A percentile compares a stretch with the other conserved stretches of the same genome.
These are phyloP conservation scores for Danaus plexippus DNA, from an alignment of 1,140 invertebrate genomes.

Conservation along the genomic window DNA sequence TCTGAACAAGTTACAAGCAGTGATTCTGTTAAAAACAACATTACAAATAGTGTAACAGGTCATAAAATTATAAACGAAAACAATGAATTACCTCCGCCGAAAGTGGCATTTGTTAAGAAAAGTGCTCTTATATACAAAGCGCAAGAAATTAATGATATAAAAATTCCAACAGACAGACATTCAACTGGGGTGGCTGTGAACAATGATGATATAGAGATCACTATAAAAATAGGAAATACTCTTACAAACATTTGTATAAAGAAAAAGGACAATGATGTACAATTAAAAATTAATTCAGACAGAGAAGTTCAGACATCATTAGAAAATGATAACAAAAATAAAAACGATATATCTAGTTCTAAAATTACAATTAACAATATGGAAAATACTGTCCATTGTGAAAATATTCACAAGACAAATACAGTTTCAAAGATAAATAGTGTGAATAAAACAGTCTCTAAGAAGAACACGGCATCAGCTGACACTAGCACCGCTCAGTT, in stretches of 20 bases:
- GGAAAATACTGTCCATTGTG: background rate
- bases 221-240: slow-evolving; percentile 53
- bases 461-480: slow-evolving; percentile 56
- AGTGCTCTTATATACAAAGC: slow-evolving; percentile 22
- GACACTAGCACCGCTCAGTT: slow-evolving; percentile 45
- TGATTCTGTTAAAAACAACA: no score
- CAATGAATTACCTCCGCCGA: slow-evolving; percentile 11
- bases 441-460: slow-evolving; percentile 33
- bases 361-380: slow-evolving; percentile 6
- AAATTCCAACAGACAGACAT: slow-evolving; percentile 5
- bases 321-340: slow-evolving; percentile 10
- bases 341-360: slow-evolving; percentile 13
- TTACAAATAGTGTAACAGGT: slow-evolving; percentile 4
- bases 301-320: slow-evolving; percentile 46
- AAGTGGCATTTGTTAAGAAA: slow-evolving; percentile 43
- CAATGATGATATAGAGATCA: slow-evolving; percentile 52
- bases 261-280: slow-evolving; percentile 46
- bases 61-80: slow-evolving; percentile 15
- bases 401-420: background rate
- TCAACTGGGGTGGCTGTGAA: slow-evolving; percentile 13
- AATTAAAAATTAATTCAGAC: slow-evolving; percentile 46
- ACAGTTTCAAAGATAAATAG: slow-evolving; percentile 8
- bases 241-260: slow-evolving; percentile 54
- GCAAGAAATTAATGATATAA: slow-evolving; percentile 12
- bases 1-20: no score